Percentiles rank a stretch among this genome's conserved stretches.
Evolutionary conservation across 2,113 vertebrate species (phyloP).

Genomic region (Eptesicus fuscus): DNA sequence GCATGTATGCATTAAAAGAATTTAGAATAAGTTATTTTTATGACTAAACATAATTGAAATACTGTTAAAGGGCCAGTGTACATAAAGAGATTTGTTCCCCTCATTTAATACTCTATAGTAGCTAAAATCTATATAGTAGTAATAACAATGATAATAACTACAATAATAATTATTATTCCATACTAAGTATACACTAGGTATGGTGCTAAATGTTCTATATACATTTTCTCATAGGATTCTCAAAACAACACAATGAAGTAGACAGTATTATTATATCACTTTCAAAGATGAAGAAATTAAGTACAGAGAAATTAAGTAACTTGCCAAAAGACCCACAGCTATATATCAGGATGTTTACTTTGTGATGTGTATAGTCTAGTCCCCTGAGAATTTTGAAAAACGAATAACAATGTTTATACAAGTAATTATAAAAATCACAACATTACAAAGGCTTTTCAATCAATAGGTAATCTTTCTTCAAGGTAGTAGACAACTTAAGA

Average conservation of each 20-base stretch:
- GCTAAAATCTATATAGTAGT: not conserved
- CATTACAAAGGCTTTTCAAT: not conserved
- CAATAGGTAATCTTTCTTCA: slow-evolving; percentile 1
- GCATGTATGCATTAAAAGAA: slow-evolving; percentile 4
- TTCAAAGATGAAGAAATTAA: slow-evolving; percentile 35
- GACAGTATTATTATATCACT: not conserved
- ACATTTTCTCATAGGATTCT: slow-evolving; percentile 22
- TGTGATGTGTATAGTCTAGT: not conserved
- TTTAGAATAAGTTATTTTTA: slow-evolving; percentile 1
- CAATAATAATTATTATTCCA: not conserved
- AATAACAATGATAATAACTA: not conserved
- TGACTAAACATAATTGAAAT: slow-evolving; percentile 9
- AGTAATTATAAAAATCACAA: slow-evolving; percentile 5
- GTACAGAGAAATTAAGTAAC: slow-evolving; percentile 2
- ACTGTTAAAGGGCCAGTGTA: not conserved
- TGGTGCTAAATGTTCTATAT: slow-evolving; percentile 1
- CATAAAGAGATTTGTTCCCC: not conserved
- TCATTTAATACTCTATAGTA: not conserved
- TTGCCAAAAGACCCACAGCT: not conserved
- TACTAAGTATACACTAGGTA: not conserved
- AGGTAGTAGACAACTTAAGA: not conserved
- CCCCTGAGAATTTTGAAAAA: slow-evolving; percentile 29
- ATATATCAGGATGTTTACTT: not conserved
- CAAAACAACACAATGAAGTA: slow-evolving; percentile 3
- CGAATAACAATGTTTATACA: slow-evolving; percentile 24